Base-by-base conservation (phyloP, 2,888 invertebrate genomes). In the Dexiosoma caninum region DNA sequence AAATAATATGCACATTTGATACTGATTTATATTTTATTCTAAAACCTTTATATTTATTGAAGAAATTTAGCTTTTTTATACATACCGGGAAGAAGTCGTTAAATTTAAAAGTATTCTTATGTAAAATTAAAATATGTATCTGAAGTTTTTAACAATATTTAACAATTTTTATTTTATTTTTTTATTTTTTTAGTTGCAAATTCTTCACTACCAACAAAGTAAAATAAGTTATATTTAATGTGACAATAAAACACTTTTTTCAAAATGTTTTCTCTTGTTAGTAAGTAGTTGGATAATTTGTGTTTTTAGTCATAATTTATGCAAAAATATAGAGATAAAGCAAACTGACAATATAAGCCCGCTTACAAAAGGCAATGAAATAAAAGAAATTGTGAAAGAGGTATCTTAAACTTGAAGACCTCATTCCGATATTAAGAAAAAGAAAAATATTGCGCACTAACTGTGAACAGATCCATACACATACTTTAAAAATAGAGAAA, bases 261-360 rank as follows among this genome's bases (percentile, higher is more conserved):
- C 23, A n/a, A 12, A 21, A 5, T 14, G 1, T 9, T 21, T 21
- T 19, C 12, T 30, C 14, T 14, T 30, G 7, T 30, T 62, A 3
- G 37, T 16, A 21, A 3, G 6, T 5, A 27, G 23, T 27, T 40
- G 27, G 14, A n/a, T 32, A 12, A 37, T 46, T 46, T 60, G 46
- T 21, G 12, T 44, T 16, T 46, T 40, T 21, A 21, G 23, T n/a
- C 42, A 59, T 75, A 70, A 70, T 64, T 72, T 78, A 60, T 72
- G 60, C 67, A 69, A 66, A 53, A 53, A 62, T 7, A 40, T 12
- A 6, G 7, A 49, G n/a, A 9, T 23, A 21, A 10, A 37, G 49
- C 62, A 64, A 64, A 49, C 2, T 51, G 27, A 49, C 40, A 49
- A 57, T 46, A 40, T 66, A 66, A 55, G 51, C 51, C 44, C 59